Base-by-base conservation (phyloP, 2,113 vertebrate species). In the Crypturellus undulatus region DNA sequence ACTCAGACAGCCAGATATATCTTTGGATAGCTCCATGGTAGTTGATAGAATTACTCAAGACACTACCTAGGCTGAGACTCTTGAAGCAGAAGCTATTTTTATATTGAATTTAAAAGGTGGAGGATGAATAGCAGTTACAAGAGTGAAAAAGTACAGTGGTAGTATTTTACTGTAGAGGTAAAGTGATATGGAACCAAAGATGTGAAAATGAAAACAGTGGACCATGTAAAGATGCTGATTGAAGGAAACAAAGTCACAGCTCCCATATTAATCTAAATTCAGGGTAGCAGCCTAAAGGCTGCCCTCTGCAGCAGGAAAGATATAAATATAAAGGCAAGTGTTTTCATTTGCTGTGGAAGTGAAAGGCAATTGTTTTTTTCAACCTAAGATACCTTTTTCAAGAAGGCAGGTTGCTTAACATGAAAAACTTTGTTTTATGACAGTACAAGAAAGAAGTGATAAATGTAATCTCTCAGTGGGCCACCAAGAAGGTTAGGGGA, bases 91-190 rank as follows among this genome's bases (percentile, higher is more conserved):
- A 93, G 59, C 49, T 73, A 14, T 86, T 73, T 79, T 95, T 88
- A n/a, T 80, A 32, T 82, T 90, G 84, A 96, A 96, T 94, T 96
- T 95, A 80, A 92, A 93, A 91, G 62, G 26, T 78, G 56, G 67
- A 78, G 82, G 83, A 94, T 95, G 81, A 96, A 94, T 91, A 85
- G 43, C 52, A 58, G 26, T 93, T 72, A 56, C 30, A 79, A 76
- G 68, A 85, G 36, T 67, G 59, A 26, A 42, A 85, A 67, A 65
- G 95, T 81, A 81, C 70, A 95, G 49, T 87, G 69, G 43, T 96
- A 56, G 25, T 72, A 78, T 86, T 93, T 92, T 91, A 49, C 92
- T 82, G 10, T 34, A 16, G 90, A 89, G 83, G 91, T 96, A 93
- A 71, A 87, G 91, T 94, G 94, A 36, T 87, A 70, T 3, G 30